Conservation (phyloP, 2,797 vertebrate genomes). For the Notoglanidium macrostoma region DNA sequence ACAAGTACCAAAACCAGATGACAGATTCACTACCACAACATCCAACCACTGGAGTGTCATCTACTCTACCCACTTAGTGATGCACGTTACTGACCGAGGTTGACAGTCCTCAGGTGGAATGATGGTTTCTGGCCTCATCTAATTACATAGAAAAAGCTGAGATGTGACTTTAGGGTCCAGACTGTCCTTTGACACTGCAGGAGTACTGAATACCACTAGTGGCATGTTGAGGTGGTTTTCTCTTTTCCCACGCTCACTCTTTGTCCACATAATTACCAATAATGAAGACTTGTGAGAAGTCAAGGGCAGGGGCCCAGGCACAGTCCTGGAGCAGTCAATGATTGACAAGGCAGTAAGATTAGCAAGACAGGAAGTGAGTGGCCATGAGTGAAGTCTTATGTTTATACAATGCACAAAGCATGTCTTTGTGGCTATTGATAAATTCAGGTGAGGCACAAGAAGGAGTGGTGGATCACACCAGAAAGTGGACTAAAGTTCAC, state of each 20-base stretch:
- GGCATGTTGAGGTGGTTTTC: background rate
- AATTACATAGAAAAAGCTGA: background rate
- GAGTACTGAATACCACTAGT: background rate
- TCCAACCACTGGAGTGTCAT: background rate
- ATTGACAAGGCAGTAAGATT: conserved; percentile 65
- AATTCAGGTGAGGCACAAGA: conserved; percentile 18
- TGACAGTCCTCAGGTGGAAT: background rate
- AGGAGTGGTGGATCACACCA: conserved; percentile 7
- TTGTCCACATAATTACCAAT: conserved; percentile 2
- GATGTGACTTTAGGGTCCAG: background rate
- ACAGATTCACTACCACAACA: background rate
- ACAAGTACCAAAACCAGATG: background rate
- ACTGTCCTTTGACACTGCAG: background rate
- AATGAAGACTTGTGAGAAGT: background rate
- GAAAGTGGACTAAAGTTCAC: conserved; percentile 26
- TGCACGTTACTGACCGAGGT: background rate
- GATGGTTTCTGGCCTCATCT: background rate
- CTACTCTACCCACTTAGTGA: background rate
- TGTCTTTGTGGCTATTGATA: conserved; percentile 27
- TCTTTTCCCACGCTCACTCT: background rate
- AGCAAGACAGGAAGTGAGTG: conserved; percentile 67
- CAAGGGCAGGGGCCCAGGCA: conserved; percentile 41
- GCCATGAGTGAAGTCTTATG: conserved; percentile 48
- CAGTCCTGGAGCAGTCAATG: conserved; percentile 62
- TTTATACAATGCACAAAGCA: conserved; percentile 19